Percentiles rank a stretch among this genome's conserved stretches.
These are phyloP conservation scores for Charanyca ferruginea DNA, from an alignment of 2,888 invertebrate genomes.

Conservation along the genomic window DNA sequence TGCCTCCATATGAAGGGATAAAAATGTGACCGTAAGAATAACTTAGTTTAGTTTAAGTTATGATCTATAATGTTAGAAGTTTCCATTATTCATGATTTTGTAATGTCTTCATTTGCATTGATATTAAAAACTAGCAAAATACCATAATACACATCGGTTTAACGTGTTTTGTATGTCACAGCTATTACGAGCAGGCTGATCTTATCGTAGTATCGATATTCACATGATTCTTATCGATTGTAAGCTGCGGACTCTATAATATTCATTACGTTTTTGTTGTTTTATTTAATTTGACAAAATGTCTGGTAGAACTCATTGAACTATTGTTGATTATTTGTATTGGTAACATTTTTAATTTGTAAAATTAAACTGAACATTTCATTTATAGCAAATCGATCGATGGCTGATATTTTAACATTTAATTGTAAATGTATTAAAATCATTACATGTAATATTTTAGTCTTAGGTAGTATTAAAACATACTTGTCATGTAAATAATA, in stretches of 20 bases:
- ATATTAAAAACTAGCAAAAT: conserved; percentile 26
- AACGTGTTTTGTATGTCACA: conserved; percentile 16
- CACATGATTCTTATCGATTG: conserved; percentile 17
- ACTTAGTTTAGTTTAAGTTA: conserved; percentile 4
- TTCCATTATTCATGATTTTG: conserved; percentile 45
- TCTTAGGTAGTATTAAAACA: background rate
- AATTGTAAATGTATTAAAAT: background rate
- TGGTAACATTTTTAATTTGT: background rate
- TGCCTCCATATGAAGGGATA: conserved; percentile 76
- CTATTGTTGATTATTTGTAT: background rate
- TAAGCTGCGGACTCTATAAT: background rate
- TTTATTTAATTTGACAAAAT: background rate
- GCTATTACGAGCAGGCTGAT: conserved; percentile 14
- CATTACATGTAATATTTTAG: background rate
- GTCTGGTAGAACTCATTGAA: background rate
- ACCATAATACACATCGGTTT: conserved; percentile 17
- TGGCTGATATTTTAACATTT: background rate
- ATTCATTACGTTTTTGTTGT: background rate
- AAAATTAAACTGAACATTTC: background rate
- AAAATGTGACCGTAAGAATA: conserved; percentile 75
- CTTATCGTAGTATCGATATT: conserved; percentile 16
- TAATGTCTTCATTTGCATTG: conserved; percentile 38
- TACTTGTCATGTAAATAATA: conserved; percentile 66
- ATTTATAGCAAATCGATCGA: background rate
- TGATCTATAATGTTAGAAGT: conserved; percentile 14